These are phyloP conservation scores for Maconellicoccus hirsutus DNA, from an alignment of 1,140 invertebrate species.

Conservation along the genomic window DNA sequence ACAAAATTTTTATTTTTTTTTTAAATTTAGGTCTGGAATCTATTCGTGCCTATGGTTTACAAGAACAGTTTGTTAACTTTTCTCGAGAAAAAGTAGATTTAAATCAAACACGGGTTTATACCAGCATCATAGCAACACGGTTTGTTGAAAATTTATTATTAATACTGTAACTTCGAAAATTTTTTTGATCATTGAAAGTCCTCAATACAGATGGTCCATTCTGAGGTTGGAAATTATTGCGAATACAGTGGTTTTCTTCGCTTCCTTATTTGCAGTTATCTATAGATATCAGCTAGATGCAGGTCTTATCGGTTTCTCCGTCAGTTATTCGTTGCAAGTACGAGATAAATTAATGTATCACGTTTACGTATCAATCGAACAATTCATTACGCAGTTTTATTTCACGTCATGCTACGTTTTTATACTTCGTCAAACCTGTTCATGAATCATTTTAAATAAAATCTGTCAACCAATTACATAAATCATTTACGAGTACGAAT, in stretches of 20 bases:
- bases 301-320: conserved; percentile 75
- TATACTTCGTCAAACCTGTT: neutral
- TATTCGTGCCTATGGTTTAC: conserved; percentile 64
- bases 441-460: neutral
- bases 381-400: neutral
- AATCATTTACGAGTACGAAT: too few species aligned
- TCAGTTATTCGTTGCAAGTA: conserved; percentile 80
- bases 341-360: conserved; percentile 28
- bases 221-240: conserved; percentile 84
- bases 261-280: conserved; percentile 76
- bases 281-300: conserved; percentile 53
- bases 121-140: conserved; percentile 73
- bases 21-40: conserved; percentile 46
- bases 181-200: neutral
- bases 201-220: conserved; percentile 62
- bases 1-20: too few species aligned
- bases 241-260: conserved; percentile 80
- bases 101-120: conserved; percentile 80
- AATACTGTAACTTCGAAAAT: neutral
- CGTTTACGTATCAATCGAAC: neutral
- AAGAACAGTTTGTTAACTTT: conserved; percentile 65
- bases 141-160: conserved; percentile 29
- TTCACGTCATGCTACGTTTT: neutral
- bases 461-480: too few species aligned
- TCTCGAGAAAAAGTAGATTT: conserved; percentile 73